These are phyloP conservation scores for Caenorhabditis briggsae DNA, from an alignment of 1,140 invertebrate genomes.

Conservation along the genomic window DNA sequence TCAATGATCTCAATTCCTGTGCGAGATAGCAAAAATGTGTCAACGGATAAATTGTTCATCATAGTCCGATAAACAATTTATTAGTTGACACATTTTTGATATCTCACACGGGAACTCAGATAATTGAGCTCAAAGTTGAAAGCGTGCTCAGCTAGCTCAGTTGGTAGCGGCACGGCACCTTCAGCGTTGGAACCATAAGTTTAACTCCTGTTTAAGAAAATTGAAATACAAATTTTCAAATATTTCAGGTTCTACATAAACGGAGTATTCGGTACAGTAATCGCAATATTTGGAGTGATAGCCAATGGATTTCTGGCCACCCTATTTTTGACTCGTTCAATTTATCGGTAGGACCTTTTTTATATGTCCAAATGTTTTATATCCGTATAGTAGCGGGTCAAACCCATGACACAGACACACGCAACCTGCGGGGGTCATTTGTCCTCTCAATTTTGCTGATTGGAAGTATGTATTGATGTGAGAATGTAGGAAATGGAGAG, in stretches of 20 bases:
- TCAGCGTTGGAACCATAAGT: background rate
- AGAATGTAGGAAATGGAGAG: no score
- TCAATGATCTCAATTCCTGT: no score
- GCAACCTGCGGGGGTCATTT: conserved; percentile 2
- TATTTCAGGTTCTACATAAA: conserved; percentile 47
- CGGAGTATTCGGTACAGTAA: conserved; percentile 62
- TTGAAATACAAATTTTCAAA: background rate
- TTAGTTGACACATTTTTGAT: no score
- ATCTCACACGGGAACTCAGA: no score
- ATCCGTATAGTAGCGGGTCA: background rate
- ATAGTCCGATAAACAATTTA: no score
- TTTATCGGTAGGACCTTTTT: conserved; percentile 53
- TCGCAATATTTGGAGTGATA: conserved; percentile 65
- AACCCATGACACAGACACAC: background rate
- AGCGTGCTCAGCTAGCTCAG: no score
- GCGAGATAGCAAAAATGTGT: no score
- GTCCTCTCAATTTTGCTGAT: background rate
- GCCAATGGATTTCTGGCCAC: conserved; percentile 65
- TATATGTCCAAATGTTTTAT: background rate
- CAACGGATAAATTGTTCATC: no score
- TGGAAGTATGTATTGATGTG: background rate
- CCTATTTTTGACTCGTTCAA: conserved; percentile 63
- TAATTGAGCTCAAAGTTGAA: no score
- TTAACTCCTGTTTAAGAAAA: no score
- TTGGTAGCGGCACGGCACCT: background rate